Base-by-base conservation (phyloP, 2,888 invertebrate species). In the Cephus nigrinus region DNA sequence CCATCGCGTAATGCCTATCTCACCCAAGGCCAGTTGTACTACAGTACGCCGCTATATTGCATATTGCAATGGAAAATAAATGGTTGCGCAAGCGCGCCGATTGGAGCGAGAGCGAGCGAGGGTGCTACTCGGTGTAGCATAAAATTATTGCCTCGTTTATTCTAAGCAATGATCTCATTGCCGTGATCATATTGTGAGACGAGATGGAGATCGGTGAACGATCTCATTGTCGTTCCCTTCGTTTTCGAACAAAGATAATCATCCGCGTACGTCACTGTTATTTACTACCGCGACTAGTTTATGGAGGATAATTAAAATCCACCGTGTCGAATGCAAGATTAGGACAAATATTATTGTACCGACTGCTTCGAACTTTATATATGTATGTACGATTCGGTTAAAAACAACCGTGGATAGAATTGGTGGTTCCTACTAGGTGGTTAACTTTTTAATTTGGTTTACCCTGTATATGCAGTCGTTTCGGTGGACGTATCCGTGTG, bases 141-240 rank as follows among this genome's bases (percentile, higher is more conserved):
- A 86, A 90, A 90, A 90, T 89, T 90, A 89, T 90, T 90, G 87
- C 88, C 85, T 89, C 87, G 88, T 87, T 88, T 91, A 91, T 91
- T 90, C 85, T 86, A 88, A 85, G 90, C 88, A 89, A 88, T 90
- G 90, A 90, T 91, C 90, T 90, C 91, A 91, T 91, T 90, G 90
- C 86, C 84, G 82, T 79, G 80, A 35, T 33, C 55, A 32, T 33
- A 33, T 33, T 71, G 71, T 31, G 71, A 71, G 71, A 71, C 71
- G 74, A 74, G 74, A 74, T 23, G 35, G 31, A 74, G 74, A 74
- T 74, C 74, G 74, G 15, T 55, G 23, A 55, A 23, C 55, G 55
- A 55, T 55, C 55, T 23, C 55, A 55, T 55, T 55, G 55, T 55
- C 23, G 55, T 55, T 55, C 23, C 55, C 23, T 55, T 55, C 55